Conservation (phyloP, 2,888 invertebrate genomes). For the Drosophila phalerata region DNA sequence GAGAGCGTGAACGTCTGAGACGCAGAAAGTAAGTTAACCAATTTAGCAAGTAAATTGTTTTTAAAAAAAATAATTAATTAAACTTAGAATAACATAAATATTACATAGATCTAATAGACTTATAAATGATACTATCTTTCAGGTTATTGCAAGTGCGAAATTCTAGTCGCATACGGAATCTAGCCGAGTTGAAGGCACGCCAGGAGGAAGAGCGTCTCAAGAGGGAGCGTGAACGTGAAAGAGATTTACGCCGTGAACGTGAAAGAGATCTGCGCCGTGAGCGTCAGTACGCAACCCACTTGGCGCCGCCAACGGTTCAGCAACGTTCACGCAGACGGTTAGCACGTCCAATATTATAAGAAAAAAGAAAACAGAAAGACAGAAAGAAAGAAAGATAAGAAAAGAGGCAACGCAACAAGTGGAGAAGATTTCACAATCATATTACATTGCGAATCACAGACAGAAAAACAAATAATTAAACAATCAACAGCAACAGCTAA, state of each 20-base stretch:
- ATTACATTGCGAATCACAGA: conserved; percentile 29
- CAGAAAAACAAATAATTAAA: conserved; percentile 24
- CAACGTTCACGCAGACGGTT: conserved; percentile 87
- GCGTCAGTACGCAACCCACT: conserved; percentile 64
- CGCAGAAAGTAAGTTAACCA: conserved; percentile 87
- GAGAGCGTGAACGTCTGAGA: conserved; percentile 94
- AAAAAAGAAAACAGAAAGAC: conserved; percentile 11
- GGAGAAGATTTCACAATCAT: conserved; percentile 55
- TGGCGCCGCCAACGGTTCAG: conserved; percentile 80
- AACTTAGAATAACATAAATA: background rate
- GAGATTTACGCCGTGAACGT: conserved; percentile 61
- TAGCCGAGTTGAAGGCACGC: conserved; percentile 83
- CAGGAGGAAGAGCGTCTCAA: conserved; percentile 86
- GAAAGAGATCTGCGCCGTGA: conserved; percentile 60
- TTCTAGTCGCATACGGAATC: conserved; percentile 84
- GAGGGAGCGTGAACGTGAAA: conserved; percentile 71
- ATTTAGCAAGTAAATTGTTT: background rate
- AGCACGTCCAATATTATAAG: conserved; percentile 77
- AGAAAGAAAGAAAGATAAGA: conserved; percentile 8
- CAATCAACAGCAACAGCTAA: conserved; percentile 28
- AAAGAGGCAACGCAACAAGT: conserved; percentile 27
- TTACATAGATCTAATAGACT: background rate
- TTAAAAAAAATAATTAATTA: background rate
- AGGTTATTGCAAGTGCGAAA: conserved; percentile 85
- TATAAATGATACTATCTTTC: background rate